Evolutionary conservation across 2,113 vertebrate species (phyloP).

Genomic region (Pelecanus crispus): DNA sequence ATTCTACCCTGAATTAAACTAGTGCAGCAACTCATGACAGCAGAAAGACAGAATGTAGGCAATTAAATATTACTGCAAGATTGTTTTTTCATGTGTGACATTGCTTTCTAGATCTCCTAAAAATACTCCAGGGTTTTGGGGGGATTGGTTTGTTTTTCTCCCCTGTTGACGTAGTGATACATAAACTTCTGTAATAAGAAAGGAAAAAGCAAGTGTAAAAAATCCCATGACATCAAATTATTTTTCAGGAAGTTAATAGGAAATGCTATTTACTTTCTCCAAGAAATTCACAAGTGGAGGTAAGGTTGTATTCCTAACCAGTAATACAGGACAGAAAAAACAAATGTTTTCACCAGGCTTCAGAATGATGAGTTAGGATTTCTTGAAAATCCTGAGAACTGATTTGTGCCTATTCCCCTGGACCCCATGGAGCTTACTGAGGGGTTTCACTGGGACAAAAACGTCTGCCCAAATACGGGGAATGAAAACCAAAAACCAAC

Average conservation of each 20-base stretch:
- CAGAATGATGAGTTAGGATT: neutral
- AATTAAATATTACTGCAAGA: constrained; percentile 45
- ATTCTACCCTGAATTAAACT: neutral
- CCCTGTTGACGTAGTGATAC: neutral
- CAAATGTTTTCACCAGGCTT: neutral
- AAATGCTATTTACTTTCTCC: neutral
- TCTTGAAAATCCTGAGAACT: neutral
- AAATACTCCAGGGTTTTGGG: neutral
- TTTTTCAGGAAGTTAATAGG: constrained; percentile 43
- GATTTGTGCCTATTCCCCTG: neutral
- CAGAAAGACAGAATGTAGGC: neutral
- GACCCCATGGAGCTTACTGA: neutral
- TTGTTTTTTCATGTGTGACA: constrained; percentile 18
- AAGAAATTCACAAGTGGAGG: neutral
- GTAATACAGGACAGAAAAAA: neutral
- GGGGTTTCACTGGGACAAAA: neutral
- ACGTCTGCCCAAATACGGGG: neutral
- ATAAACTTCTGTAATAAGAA: constrained; percentile 24
- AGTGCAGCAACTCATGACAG: neutral
- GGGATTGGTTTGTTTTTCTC: neutral
- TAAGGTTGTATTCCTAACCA: neutral
- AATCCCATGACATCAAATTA: constrained; percentile 42
- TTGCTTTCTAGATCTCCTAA: constrained; percentile 4
- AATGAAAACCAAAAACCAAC: neutral
- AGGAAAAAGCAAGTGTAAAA: neutral